Evolutionary conservation across 2,797 vertebrate genomes (phyloP).

Genomic region (Pseudomugil tenellus): DNA sequence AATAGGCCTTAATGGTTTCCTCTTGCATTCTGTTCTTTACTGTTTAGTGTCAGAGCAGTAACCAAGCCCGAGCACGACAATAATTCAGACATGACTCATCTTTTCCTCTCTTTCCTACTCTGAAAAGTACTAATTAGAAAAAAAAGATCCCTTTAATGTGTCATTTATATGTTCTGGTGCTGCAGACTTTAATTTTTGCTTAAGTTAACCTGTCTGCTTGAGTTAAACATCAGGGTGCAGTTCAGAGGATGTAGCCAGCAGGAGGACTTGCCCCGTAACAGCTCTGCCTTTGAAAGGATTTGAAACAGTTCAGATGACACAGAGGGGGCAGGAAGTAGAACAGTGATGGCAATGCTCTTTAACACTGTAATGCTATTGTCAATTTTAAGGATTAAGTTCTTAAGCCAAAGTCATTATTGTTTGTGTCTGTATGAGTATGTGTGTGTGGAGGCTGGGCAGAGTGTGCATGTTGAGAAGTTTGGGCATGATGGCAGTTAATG

Average conservation of each 20-base stretch:
- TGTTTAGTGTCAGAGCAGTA: constrained; percentile 19
- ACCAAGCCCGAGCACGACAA: constrained; percentile 28
- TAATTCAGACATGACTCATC: constrained; percentile 52
- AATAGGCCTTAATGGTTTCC: constrained; percentile 45
- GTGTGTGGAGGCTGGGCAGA: constrained; percentile 1
- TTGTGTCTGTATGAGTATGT: constrained; percentile 28
- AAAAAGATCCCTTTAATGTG: constrained; percentile 35
- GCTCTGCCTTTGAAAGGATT: constrained; percentile 73
- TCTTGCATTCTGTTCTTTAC: constrained; percentile 15
- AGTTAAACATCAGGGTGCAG: constrained; percentile 67
- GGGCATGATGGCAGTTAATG: constrained; percentile 35
- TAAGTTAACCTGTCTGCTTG: constrained; percentile 69
- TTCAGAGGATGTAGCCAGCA: constrained; percentile 69
- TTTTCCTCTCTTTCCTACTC: constrained; percentile 18
- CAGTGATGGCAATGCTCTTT: constrained; percentile 59
- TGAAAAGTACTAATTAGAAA: constrained; percentile 57
- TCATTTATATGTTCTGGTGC: constrained; percentile 49
- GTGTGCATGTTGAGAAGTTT: constrained; percentile 17
- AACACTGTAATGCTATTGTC: constrained; percentile 75
- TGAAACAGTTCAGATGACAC: constrained; percentile 73
- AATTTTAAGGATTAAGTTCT: constrained; percentile 62
- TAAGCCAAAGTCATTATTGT: constrained; percentile 59
- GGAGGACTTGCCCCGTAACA: constrained; percentile 60
- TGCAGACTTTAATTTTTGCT: constrained; percentile 59
- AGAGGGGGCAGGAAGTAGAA: constrained; percentile 69